Base-by-base conservation (phyloP, 2,113 vertebrate species). In the Oryzias javanicus region DNA sequence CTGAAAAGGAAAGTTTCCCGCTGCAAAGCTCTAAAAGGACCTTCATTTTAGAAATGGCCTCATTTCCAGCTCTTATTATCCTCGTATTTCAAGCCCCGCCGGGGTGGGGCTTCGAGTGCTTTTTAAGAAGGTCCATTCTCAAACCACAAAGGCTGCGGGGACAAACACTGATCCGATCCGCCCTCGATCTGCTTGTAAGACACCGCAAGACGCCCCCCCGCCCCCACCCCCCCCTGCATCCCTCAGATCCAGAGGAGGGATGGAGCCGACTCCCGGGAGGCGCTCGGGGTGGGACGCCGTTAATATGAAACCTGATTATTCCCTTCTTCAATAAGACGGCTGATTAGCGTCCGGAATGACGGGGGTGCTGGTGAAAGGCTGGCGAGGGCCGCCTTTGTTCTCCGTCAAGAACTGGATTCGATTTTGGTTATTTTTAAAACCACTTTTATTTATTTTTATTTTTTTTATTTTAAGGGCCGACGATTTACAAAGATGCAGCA, bases 201-300 rank as follows among this genome's bases (percentile, higher is more conserved):
- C 66, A 66, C 71, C 42, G 59, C 55, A 80, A 86, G 73, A 82
- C 83, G 75, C 79, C 74, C 80, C 81, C 80, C 78, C 80, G 75
- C 79, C 74, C 80, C 81, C 80, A 77, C 79, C 74, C 80, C 81
- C 80, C 78, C 80, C 2, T 1, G 14, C n/a, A 17, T 18, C 54
- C 18, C 44, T 42, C 3, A 22, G 42, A n/a, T 53, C 60, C 76
- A 59, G 75, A 49, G 54, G 55, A 73, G 60, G 74, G 79, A 72
- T 67, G 85, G 90, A 88, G 84, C 84, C 88, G 89, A 69, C 77
- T 88, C 86, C 82, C 86, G 14, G 51, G 87, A 79, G 86, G 73
- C 54, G 17, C 52, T n/a, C 68, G 49, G 63, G 55, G 62, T 56
- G 58, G 63, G 74, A 67, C 75, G 57, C 67, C 64, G 25, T 27